A percentile compares a stretch with the other conserved stretches of the same genome.
Evolutionary conservation across 1,140 invertebrate genomes (phyloP).

Genomic region (Halyomorpha halys): DNA sequence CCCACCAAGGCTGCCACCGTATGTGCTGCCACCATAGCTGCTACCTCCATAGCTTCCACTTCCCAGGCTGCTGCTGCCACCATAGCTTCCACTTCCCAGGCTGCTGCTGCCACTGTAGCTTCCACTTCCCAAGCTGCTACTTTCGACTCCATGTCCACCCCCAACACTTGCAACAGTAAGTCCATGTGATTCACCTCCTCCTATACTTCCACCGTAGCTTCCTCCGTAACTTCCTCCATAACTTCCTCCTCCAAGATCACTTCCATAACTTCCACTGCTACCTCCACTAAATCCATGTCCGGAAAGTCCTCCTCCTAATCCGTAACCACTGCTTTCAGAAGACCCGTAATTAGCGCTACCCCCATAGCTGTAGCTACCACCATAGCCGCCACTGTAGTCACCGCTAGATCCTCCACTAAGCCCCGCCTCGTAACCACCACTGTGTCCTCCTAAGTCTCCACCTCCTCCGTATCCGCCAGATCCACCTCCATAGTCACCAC

Average conservation of each 20-base stretch:
- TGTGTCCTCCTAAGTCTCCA: not conserved
- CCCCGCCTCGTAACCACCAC: not conserved
- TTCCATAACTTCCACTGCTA: not conserved
- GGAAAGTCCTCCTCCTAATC: not conserved
- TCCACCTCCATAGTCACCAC: conserved; percentile 6
- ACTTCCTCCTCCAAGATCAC: not conserved
- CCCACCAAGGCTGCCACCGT: not conserved
- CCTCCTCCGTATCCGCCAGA: not conserved
- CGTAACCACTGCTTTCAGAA: not conserved
- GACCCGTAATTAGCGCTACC: not conserved
- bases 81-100: not conserved
- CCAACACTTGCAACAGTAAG: not conserved
- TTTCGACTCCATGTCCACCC: not conserved
- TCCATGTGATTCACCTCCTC: not conserved
- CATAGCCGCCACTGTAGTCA: not conserved
- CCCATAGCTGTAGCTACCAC: not conserved
- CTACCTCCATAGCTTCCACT: conserved; percentile 6
- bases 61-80: not conserved
- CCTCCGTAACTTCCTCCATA: conserved; percentile 12
- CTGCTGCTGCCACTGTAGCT: not conserved
- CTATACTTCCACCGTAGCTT: not conserved
- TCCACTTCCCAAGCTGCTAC: conserved; percentile 11
- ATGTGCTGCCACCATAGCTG: not conserved
- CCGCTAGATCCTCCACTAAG: not conserved
- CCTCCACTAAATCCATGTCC: not conserved